A percentile compares a stretch with the other conserved stretches of the same genome.
Conservation (phyloP, 2,797 vertebrate species). For the Peromyscus aztecus region DNA sequence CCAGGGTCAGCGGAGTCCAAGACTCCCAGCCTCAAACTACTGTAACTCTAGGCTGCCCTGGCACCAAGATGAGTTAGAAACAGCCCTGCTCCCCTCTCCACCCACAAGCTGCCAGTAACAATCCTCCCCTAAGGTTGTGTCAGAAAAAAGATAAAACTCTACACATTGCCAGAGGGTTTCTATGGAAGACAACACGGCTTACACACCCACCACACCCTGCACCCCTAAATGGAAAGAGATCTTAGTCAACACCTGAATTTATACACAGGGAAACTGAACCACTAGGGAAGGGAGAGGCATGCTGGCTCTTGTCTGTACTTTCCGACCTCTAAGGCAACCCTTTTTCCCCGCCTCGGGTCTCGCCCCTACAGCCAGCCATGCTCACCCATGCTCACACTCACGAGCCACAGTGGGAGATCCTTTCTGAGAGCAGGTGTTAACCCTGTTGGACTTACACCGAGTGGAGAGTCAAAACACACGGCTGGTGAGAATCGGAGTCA, state of each 20-base stretch:
- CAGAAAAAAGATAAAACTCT: not conserved
- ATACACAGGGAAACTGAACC: not conserved
- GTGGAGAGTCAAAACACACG: fast-evolving
- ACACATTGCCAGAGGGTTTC: not conserved
- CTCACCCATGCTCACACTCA: not conserved
- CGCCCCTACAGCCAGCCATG: fast-evolving
- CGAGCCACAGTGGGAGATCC: fast-evolving
- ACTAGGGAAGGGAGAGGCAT: not conserved
- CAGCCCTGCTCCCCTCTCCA: no score
- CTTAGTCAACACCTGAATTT: not conserved
- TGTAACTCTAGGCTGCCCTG: not conserved
- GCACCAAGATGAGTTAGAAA: fast-evolving
- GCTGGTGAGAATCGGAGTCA: fast-evolving
- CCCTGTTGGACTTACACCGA: not conserved
- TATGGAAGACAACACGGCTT: fast-evolving
- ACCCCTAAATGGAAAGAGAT: not conserved
- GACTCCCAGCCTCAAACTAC: fast-evolving
- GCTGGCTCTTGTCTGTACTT: not conserved
- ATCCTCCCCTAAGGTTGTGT: not conserved
- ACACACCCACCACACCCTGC: not conserved
- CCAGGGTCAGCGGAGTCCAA: not conserved
- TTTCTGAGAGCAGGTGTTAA: no score
- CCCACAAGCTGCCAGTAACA: not conserved
- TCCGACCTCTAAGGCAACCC: not conserved
- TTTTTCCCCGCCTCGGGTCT: not conserved